These are phyloP conservation scores for Eupithecia subumbrata DNA, from an alignment of 2,888 invertebrate genomes.

Conservation along the genomic window DNA sequence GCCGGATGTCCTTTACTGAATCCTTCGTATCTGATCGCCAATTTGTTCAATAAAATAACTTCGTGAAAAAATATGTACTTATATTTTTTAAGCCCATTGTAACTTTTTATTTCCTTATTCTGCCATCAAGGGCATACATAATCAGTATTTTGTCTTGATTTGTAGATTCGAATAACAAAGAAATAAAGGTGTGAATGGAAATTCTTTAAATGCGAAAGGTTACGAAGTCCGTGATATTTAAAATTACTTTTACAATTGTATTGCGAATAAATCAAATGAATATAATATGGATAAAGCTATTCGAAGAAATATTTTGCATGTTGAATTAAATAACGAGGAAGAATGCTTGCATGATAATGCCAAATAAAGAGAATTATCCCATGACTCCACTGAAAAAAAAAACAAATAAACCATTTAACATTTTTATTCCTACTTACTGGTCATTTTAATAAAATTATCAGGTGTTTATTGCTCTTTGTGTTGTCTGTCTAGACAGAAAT, in stretches of 20 bases:
- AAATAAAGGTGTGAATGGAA: constrained; percentile 58
- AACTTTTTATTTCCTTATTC: constrained; percentile 48
- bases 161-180: constrained; percentile 57
- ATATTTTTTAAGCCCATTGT: constrained; percentile 28
- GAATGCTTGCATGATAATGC: constrained; percentile 29
- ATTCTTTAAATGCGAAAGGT: constrained; percentile 60
- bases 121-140: constrained; percentile 45
- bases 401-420: constrained; percentile 6
- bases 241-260: constrained; percentile 51
- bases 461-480: constrained; percentile 29
- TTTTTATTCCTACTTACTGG: constrained; percentile 18
- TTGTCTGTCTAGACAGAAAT: constrained; percentile 14
- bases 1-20: constrained; percentile 13
- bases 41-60: constrained; percentile 20
- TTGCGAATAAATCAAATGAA: constrained; percentile 38
- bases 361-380: constrained; percentile 28
- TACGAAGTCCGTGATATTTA: constrained; percentile 61
- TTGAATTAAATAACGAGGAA: constrained; percentile 27
- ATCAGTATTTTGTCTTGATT: constrained; percentile 54
- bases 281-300: constrained; percentile 25
- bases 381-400: constrained; percentile 12
- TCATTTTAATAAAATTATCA: constrained; percentile 17
- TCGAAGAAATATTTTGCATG: constrained; percentile 20
- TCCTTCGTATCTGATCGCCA: constrained; percentile 11
- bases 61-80: not conserved